A percentile compares a stretch with the other conserved stretches of the same genome.
phyloP scores from a whole-genome alignment of 2,797 vertebrate species.

The Sphenopsis melanotis region DNA sequence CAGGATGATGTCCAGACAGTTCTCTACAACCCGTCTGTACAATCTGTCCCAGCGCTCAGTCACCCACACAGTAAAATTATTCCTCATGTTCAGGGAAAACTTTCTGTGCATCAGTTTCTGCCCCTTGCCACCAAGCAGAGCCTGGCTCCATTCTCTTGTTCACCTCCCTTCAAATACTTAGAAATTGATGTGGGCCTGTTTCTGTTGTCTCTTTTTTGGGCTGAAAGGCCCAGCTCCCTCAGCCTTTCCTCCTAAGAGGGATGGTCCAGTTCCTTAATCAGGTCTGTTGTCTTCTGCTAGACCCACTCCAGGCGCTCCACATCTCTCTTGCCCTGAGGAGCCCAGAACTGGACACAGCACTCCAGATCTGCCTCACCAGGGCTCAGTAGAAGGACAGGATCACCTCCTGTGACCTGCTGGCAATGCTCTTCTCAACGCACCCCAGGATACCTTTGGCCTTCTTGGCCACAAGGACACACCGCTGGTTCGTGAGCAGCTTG shows the following conservation, averaged over 20 bases:
- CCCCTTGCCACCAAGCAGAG: background rate
- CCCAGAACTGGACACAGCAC: background rate
- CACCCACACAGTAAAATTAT: background rate
- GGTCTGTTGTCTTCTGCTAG: background rate
- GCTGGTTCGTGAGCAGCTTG: background rate
- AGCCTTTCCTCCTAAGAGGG: background rate
- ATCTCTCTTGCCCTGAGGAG: background rate
- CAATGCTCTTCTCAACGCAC: background rate
- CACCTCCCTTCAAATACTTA: background rate
- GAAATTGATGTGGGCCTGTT: no score
- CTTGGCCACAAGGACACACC: no score
- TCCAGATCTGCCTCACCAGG: background rate
- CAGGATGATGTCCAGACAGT: background rate
- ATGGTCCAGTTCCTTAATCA: background rate
- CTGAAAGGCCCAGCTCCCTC: background rate
- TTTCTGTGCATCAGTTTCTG: background rate
- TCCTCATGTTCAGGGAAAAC: background rate
- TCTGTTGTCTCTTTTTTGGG: background rate
- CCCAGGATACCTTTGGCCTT: background rate
- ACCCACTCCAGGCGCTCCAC: rapidly evolving
- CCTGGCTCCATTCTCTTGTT: background rate
- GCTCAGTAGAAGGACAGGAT: background rate
- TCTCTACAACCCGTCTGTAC: background rate
- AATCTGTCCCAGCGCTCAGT: background rate
- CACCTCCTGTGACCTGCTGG: background rate